Conservation (phyloP, 1,140 invertebrate genomes). For the Thaumatotibia leucotreta region DNA sequence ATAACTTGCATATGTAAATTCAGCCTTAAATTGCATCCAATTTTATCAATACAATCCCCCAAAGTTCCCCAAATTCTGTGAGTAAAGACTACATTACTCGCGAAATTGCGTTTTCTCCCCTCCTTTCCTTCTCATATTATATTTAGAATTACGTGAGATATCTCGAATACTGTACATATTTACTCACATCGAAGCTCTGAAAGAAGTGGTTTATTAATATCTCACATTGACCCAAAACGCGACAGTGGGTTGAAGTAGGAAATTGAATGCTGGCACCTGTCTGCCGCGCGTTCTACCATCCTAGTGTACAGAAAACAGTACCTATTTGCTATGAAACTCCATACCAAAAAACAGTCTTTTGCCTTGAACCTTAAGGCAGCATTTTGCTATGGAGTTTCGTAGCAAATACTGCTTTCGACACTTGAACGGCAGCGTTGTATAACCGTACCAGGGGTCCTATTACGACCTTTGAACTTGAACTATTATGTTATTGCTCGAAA, state of each 20-base stretch:
- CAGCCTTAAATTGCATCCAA: too few relatives aligned
- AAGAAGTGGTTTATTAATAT: conserved; percentile 1
- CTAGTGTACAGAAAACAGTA: too few relatives aligned
- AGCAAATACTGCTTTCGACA: too few relatives aligned
- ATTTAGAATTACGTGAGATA: not conserved
- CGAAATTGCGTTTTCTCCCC: not conserved
- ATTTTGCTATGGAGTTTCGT: too few relatives aligned
- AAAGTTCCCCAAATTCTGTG: not conserved
- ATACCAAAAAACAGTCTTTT: too few relatives aligned
- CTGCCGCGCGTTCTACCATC: too few relatives aligned
- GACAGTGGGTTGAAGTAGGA: not conserved
- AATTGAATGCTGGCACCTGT: not conserved
- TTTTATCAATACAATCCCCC: not conserved
- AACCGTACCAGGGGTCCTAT: not conserved
- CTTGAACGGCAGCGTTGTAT: too few relatives aligned
- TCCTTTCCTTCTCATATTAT: not conserved
- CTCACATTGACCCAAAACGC: conserved; percentile 9
- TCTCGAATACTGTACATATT: not conserved
- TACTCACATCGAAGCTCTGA: not conserved
- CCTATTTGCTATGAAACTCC: too few relatives aligned
- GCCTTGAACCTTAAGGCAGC: too few relatives aligned
- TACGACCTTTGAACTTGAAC: not conserved
- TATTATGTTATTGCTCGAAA: not conserved
- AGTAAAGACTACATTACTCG: not conserved
- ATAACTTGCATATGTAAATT: too few relatives aligned